phyloP scores from a whole-genome alignment of 2,113 vertebrate species.

The Phodopus roborovskii region DNA sequence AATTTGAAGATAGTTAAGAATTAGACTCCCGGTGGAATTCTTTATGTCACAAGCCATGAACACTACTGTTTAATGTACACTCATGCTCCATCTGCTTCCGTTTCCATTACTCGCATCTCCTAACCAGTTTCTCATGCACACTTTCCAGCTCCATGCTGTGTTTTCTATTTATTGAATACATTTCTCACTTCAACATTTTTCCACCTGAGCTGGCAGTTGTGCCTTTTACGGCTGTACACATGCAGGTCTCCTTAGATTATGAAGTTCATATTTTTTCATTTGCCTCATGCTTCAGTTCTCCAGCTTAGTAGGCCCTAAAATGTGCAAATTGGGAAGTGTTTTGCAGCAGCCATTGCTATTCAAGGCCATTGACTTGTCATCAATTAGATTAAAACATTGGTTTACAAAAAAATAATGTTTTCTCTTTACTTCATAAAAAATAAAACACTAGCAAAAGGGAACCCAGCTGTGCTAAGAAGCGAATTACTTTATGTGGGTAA shows the following conservation, averaged over 20 bases:
- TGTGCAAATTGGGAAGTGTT: conserved; percentile 96
- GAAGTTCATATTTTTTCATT: conserved; percentile 92
- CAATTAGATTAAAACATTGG: conserved; percentile 94
- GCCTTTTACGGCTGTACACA: conserved; percentile 94
- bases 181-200: conserved; percentile 98
- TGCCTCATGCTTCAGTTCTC: conserved; percentile 94
- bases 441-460: conserved; percentile 94
- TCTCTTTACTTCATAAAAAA: conserved; percentile 97
- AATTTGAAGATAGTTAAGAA: conserved; percentile 98
- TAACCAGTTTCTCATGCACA: conserved; percentile 98
- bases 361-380: conserved; percentile 91
- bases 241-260: conserved; percentile 90
- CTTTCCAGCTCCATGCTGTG: conserved; percentile 98
- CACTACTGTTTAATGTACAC: conserved; percentile 99
- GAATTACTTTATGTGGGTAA: conserved; percentile 95
- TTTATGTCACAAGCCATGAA: conserved; percentile 94
- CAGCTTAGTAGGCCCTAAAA: conserved; percentile 93
- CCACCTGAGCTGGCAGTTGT: conserved; percentile 99
- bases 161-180: conserved; percentile 99
- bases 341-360: conserved; percentile 91
- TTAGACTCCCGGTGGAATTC: conserved; percentile 94
- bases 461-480: conserved; percentile 95
- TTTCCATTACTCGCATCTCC: conserved; percentile 96
- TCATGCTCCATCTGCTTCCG: conserved; percentile 98
- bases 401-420: conserved; percentile 92